phyloP scores from a whole-genome alignment of 2,113 vertebrate species.

The Dicrurus megarhynchus region DNA sequence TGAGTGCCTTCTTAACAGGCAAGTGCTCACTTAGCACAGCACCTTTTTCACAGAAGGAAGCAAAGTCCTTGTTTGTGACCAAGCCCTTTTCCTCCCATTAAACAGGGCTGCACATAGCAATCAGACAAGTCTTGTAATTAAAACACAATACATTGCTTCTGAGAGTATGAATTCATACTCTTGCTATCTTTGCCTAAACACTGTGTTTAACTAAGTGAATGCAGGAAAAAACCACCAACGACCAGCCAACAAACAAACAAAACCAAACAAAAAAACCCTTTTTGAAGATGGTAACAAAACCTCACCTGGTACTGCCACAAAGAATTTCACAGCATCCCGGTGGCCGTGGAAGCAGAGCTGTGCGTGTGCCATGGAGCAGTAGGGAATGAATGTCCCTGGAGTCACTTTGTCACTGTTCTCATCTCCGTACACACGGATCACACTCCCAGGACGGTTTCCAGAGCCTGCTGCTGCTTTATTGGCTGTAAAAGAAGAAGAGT shows the following conservation, averaged over 20 bases:
- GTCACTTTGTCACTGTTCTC: slow-evolving; percentile 95
- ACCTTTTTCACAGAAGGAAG: background rate
- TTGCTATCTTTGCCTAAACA: background rate
- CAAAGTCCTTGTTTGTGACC: background rate
- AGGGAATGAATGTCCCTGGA: slow-evolving; percentile 91
- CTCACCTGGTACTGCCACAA: slow-evolving; percentile 93
- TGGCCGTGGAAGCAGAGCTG: slow-evolving; percentile 98
- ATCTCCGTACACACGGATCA: slow-evolving; percentile 91
- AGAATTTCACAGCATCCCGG: slow-evolving; percentile 97
- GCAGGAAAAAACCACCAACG: background rate
- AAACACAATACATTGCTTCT: background rate
- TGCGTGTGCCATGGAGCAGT: slow-evolving; percentile 96
- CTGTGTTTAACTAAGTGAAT: background rate
- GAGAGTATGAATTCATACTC: background rate
- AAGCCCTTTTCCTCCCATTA: background rate
- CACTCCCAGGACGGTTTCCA: slow-evolving; percentile 82
- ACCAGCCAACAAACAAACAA: background rate
- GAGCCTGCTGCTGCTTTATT: slow-evolving; percentile 82
- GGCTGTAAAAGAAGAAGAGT: slow-evolving; percentile 68
- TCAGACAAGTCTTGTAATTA: background rate
- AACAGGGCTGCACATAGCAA: background rate
- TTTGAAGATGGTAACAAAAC: background rate
- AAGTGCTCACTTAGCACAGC: background rate
- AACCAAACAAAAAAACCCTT: background rate
- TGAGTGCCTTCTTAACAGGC: background rate